A percentile compares a stretch with the other conserved stretches of the same genome.
Evolutionary conservation across 2,113 vertebrate genomes (phyloP).

Genomic region (Miniopterus natalensis): DNA sequence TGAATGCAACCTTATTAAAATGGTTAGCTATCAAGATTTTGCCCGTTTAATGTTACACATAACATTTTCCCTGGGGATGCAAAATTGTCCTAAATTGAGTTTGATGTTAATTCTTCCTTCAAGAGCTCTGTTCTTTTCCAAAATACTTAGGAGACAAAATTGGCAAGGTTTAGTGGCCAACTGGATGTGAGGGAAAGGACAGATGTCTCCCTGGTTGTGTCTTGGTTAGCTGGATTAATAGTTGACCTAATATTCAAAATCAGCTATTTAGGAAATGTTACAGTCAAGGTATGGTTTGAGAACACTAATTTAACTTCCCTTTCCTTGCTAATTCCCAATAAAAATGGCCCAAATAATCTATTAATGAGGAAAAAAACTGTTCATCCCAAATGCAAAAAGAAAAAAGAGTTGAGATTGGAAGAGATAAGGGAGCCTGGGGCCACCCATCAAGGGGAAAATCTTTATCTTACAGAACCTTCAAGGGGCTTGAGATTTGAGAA

Average conservation of each 20-base stretch:
- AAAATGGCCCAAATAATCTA: slow-evolving; percentile 38
- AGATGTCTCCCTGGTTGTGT: background rate
- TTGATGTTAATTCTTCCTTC: slow-evolving; percentile 9
- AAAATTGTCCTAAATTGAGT: slow-evolving; percentile 10
- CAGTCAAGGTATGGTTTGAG: background rate
- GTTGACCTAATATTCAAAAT: background rate
- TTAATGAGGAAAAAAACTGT: background rate
- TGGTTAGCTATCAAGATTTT: background rate
- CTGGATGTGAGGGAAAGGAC: background rate
- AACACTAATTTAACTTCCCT: background rate
- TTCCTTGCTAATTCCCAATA: background rate
- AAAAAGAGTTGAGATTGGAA: background rate
- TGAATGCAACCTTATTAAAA: slow-evolving; percentile 35
- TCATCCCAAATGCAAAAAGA: background rate
- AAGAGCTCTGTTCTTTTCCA: background rate
- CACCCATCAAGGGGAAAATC: background rate
- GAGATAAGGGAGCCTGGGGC: background rate
- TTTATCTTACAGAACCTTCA: background rate
- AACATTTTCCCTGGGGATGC: background rate
- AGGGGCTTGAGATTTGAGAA: background rate
- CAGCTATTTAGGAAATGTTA: background rate
- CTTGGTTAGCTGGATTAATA: background rate
- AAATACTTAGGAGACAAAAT: background rate
- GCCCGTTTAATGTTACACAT: background rate
- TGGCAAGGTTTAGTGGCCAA: background rate